These are phyloP conservation scores for Pedionomus torquatus DNA, from an alignment of 2,113 vertebrate genomes.

Conservation along the genomic window DNA sequence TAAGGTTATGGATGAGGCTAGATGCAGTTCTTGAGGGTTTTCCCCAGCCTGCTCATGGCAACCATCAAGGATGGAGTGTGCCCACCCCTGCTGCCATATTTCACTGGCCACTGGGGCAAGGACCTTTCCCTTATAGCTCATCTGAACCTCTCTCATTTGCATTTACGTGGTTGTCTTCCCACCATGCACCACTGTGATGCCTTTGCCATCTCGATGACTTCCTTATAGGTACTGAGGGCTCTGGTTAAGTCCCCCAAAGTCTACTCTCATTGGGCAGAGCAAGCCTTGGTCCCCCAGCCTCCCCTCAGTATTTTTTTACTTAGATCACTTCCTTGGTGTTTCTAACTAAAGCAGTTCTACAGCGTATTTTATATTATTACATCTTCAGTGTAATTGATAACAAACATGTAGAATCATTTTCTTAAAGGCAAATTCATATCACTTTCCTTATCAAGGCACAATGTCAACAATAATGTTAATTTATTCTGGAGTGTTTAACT, in stretches of 20 bases:
- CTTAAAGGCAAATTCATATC: background rate
- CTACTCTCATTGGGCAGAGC: background rate
- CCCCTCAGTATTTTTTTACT: background rate
- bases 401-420: background rate
- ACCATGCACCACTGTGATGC: fast-evolving
- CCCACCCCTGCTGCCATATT: background rate
- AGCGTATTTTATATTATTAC: background rate
- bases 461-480: background rate
- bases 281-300: background rate
- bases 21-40: background rate
- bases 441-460: background rate
- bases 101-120: background rate
- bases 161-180: background rate
- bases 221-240: background rate
- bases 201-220: background rate
- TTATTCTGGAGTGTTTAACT: background rate
- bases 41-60: background rate
- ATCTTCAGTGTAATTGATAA: background rate
- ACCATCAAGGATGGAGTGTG: background rate
- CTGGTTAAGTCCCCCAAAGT: background rate
- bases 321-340: background rate
- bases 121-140: background rate
- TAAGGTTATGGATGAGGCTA: background rate
- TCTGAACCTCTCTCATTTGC: background rate
- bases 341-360: background rate